Base-by-base conservation (phyloP, 2,113 vertebrate genomes). In the Rhombomys opimus region DNA sequence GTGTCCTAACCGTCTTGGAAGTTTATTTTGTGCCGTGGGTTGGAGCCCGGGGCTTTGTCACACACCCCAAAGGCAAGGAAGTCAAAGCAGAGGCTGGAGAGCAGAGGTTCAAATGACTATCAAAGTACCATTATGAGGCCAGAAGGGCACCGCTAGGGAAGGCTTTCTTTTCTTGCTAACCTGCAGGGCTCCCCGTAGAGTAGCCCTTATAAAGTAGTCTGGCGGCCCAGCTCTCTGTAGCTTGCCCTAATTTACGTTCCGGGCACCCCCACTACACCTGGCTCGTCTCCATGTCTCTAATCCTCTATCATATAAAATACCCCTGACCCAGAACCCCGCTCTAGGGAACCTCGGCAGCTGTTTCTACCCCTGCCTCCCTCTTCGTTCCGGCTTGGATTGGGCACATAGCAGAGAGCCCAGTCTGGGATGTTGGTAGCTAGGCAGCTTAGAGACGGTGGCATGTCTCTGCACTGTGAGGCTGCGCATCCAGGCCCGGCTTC, bases 381-480 rank as follows among this genome's bases (percentile, higher is more conserved):
- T 84, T 59, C 75, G 86, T n/a, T 68, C 63, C 91, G 89, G 78
- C 82, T 90, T 75, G 61, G 78, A n/a, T 88, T 46, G 81, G 80
- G 72, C 87, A n/a, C 54, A 5, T 41, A 46, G 57, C 27, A 41
- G 73, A 70, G 70, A 65, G 35, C 61, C 17, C 59, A 41, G 8
- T 41, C 46, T 88, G 52, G 27, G 32, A 81, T 57, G 86, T 50
- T 18, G 78, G 14, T 23, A 76, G 41, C 7, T 76, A 32, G 82
- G 35, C 76, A 63, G 25, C 88, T 59, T 80, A 76, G 96, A 89
- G 87, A 78, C 50, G 4, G 89, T 63, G 50, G 32, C 27, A 1
- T 80, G 75, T 95, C 91, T 84, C 0, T 65, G 84, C 85, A 91
- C 88, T 67, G 17, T n/a, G 78, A 91, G 50, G 46, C n/a, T 54